Conservation (phyloP, 2,888 invertebrate genomes). For the Ashinkailepas kermadecensis region DNA sequence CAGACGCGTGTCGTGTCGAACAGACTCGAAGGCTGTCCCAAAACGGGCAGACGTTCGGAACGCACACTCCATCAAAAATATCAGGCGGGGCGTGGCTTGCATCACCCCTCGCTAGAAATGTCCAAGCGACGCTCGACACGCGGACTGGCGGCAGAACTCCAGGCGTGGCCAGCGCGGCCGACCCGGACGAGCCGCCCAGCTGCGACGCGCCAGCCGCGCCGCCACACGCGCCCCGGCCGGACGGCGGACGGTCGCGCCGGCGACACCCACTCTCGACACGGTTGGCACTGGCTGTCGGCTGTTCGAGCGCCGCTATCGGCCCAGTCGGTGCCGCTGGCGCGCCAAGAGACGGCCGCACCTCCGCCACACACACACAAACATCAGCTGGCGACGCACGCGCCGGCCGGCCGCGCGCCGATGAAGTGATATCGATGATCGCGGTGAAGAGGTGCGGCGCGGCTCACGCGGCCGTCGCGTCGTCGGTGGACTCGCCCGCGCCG, state of each 20-base stretch:
- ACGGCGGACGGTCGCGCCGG: background rate
- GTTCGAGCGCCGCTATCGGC: background rate
- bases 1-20: no score
- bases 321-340: background rate
- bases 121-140: no score
- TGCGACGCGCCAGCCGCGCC: no score
- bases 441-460: background rate
- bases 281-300: no score
- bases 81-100: no score
- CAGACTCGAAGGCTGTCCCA: no score
- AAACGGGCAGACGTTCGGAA: no score
- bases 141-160: no score
- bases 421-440: background rate
- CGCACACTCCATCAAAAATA: no score
- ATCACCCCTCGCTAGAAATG: no score
- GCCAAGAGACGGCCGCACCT: background rate
- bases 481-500: background rate
- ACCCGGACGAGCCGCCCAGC: no score
- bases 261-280: background rate
- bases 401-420: background rate
- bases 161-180: no score
- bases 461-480: background rate
- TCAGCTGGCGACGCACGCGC: background rate
- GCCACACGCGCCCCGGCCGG: background rate
- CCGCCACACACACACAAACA: background rate